These are phyloP conservation scores for Neosalanx taihuensis DNA, from an alignment of 2,797 vertebrate genomes.

Conservation along the genomic window DNA sequence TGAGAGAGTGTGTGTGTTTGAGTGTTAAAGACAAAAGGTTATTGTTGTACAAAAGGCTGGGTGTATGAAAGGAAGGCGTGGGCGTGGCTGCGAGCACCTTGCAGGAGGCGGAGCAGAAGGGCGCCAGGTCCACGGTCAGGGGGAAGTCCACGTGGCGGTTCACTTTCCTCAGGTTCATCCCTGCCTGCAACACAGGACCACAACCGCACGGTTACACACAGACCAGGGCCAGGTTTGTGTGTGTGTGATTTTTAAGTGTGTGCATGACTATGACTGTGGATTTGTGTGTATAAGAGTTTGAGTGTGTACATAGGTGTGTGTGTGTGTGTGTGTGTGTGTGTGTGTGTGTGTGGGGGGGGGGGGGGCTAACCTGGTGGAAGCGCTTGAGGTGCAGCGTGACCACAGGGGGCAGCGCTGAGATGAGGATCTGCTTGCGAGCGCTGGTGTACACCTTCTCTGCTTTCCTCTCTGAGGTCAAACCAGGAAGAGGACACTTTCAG, in stretches of 20 bases:
- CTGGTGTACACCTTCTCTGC: conserved; percentile 90
- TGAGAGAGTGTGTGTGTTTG: no score
- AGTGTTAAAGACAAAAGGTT: no score
- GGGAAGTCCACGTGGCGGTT: conserved; percentile 97
- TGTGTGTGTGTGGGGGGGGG: no score
- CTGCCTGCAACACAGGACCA: conserved; percentile 73
- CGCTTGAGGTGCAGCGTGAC: conserved; percentile 96
- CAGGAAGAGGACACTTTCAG: neutral
- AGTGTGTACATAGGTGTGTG: no score
- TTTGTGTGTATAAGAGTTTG: no score
- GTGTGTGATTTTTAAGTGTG: neutral
- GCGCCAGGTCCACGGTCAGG: conserved; percentile 86
- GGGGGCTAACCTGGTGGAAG: conserved; percentile 88
- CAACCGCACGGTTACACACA: neutral
- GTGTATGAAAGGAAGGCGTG: no score
- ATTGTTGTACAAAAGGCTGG: no score
- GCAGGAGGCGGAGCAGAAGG: conserved; percentile 92
- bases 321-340: neutral
- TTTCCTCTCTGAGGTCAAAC: conserved; percentile 75
- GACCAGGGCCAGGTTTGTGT: neutral
- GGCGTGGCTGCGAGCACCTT: conserved; percentile 74
- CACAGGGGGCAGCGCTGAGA: conserved; percentile 89
- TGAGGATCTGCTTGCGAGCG: conserved; percentile 92
- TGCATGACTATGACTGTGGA: neutral
- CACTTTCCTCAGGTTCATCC: conserved; percentile 93